phyloP scores from a whole-genome alignment of 2,888 invertebrate species.

The Cryptophagus acutangulus region DNA sequence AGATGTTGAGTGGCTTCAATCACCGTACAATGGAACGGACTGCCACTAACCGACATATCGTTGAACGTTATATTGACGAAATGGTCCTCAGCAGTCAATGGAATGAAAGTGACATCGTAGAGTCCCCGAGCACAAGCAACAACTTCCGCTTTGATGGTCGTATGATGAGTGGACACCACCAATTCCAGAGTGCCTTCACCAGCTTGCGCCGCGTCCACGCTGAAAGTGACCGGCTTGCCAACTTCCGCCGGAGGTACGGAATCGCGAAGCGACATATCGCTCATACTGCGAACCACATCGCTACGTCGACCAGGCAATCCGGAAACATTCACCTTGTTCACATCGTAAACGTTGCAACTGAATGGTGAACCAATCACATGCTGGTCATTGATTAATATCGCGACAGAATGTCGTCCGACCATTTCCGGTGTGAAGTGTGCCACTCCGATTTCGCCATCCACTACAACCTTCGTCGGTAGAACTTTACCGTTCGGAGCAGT shows the following conservation, averaged over 20 bases:
- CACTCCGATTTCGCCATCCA: conserved; percentile 65
- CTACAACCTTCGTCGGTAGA: conserved; percentile 66
- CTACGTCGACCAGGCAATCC: conserved; percentile 51
- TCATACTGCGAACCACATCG: conserved; percentile 36
- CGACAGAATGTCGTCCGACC: conserved; percentile 82
- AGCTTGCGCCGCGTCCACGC: conserved; percentile 91
- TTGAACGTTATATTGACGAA: conserved; percentile 93
- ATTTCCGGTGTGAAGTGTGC: conserved; percentile 78
- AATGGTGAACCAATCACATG: conserved; percentile 89
- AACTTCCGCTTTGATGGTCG: conserved; percentile 79
- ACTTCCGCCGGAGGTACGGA: conserved; percentile 54
- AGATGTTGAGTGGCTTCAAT: conserved; percentile 67
- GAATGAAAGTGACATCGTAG: conserved; percentile 89
- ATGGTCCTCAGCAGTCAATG: conserved; percentile 83
- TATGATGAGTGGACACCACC: conserved; percentile 84
- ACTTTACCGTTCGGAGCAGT: conserved; percentile 80
- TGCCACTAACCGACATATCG: conserved; percentile 84
- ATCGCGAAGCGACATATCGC: conserved; percentile 46
- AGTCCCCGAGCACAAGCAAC: conserved; percentile 85
- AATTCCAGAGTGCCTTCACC: conserved; percentile 90
- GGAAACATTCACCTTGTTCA: conserved; percentile 70
- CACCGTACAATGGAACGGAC: conserved; percentile 76
- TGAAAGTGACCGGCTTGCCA: conserved; percentile 84
- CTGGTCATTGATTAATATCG: conserved; percentile 76
- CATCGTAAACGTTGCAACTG: conserved; percentile 91